phyloP scores from a whole-genome alignment of 1,140 invertebrate species.

The Zelostemma sp. region DNA sequence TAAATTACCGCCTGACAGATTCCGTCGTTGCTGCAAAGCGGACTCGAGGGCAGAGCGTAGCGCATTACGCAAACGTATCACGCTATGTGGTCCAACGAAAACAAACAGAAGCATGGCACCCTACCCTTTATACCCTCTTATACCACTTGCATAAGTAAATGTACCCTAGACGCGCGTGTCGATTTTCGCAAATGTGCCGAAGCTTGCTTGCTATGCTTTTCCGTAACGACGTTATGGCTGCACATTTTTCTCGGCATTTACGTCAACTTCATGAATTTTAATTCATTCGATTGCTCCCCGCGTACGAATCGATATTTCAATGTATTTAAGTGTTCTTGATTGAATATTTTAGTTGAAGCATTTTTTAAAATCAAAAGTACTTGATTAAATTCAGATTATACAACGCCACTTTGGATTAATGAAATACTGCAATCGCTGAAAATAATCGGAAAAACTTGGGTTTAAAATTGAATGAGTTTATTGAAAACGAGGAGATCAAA shows the following conservation, averaged over 20 bases:
- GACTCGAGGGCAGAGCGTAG: slow-evolving; percentile 64
- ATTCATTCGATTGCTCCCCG: background rate
- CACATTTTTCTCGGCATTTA: background rate
- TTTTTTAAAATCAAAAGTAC: too few species aligned
- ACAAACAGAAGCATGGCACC: slow-evolving; percentile 64
- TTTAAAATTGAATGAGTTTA: too few species aligned
- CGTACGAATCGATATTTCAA: background rate
- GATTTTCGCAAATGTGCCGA: slow-evolving; percentile 37
- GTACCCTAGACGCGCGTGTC: slow-evolving; percentile 46
- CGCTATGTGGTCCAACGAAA: slow-evolving; percentile 70
- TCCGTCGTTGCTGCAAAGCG: slow-evolving; percentile 52
- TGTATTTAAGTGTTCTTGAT: too few species aligned
- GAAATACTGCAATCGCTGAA: too few species aligned
- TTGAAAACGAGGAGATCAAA: too few species aligned
- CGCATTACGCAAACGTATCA: slow-evolving; percentile 70
- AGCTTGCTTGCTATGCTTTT: slow-evolving; percentile 34
- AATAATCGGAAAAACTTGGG: too few species aligned
- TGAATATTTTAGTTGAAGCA: too few species aligned
- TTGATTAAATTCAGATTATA: too few species aligned
- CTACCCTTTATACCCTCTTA: slow-evolving; percentile 56
- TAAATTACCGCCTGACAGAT: slow-evolving; percentile 65
- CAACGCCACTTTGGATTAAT: too few species aligned
- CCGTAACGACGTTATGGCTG: slow-evolving; percentile 11
- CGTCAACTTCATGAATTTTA: background rate
- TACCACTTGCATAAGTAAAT: slow-evolving; percentile 63